Percentiles rank a stretch among this genome's conserved stretches.
Conservation (phyloP, 2,888 invertebrate genomes). For the Tryphoninae sp. region DNA sequence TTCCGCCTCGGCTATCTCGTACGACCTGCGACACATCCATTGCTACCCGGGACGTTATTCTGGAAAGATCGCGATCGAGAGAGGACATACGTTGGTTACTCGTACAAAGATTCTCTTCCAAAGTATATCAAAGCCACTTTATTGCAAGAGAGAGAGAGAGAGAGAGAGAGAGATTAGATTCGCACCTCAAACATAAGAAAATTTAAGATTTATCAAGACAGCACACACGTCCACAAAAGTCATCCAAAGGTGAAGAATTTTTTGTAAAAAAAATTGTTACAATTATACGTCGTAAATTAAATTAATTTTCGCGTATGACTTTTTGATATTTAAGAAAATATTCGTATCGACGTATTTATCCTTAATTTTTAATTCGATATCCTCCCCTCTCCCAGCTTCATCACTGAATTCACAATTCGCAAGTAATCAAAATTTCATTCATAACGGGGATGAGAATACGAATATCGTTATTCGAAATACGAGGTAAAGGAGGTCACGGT, state of each 20-base stretch:
- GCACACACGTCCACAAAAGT: not conserved
- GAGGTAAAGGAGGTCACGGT: not conserved
- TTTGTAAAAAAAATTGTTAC: not conserved
- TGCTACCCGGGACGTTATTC: conserved; percentile 67
- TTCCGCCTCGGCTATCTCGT: conserved; percentile 61
- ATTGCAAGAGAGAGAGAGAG: not conserved
- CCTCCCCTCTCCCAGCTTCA: not conserved
- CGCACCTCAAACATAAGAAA: no score
- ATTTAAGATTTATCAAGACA: not conserved
- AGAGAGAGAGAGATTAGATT: not conserved
- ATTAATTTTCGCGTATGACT: not conserved
- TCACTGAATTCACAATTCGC: not conserved
- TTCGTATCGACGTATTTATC: no score
- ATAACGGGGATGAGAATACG: not conserved
- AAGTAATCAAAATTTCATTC: not conserved
- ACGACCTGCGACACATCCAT: conserved; percentile 63
- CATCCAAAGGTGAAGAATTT: not conserved
- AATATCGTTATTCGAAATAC: not conserved
- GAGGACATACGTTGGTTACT: conserved; percentile 21
- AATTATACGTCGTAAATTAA: not conserved
- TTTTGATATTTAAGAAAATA: no score
- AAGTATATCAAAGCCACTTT: not conserved
- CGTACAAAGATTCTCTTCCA: not conserved
- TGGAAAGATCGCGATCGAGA: conserved; percentile 61
- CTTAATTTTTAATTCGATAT: no score